Evolutionary conservation across 2,888 invertebrate species (phyloP).

Genomic region (Malacosoma neustria): DNA sequence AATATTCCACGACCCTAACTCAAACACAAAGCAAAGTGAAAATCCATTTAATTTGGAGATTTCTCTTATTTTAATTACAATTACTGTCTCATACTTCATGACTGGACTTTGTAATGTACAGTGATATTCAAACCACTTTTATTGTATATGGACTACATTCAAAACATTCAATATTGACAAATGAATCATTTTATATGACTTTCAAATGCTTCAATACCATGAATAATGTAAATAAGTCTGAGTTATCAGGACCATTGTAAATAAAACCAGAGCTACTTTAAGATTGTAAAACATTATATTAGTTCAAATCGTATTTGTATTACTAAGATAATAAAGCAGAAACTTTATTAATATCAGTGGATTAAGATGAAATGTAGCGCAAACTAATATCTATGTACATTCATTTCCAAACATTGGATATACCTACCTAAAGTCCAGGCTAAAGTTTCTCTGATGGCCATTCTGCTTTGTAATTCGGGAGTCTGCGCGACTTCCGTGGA

Average conservation of each 20-base stretch:
- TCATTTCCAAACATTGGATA: slow-evolving; percentile 3
- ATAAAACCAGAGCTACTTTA: too few relatives aligned
- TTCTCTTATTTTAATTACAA: not conserved
- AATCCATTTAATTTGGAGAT: not conserved
- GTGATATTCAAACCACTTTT: too few relatives aligned
- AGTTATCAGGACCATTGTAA: too few relatives aligned
- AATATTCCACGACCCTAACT: not conserved
- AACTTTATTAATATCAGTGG: not conserved
- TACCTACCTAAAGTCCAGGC: slow-evolving; percentile 88
- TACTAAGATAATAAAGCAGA: not conserved
- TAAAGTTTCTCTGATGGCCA: slow-evolving; percentile 89
- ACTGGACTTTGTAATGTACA: not conserved
- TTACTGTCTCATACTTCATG: not conserved
- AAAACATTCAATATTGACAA: not conserved
- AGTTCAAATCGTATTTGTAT: not conserved
- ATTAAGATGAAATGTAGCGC: not conserved
- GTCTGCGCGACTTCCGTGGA: slow-evolving; percentile 63
- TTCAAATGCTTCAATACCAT: not conserved
- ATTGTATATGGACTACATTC: not conserved
- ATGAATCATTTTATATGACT: not conserved
- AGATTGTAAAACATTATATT: too few relatives aligned
- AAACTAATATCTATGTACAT: not conserved
- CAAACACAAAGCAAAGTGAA: not conserved
- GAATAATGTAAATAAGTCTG: not conserved
- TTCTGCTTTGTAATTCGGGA: slow-evolving; percentile 46